Percentiles rank a stretch among this genome's conserved stretches.
Evolutionary conservation across 1,140 invertebrate species (phyloP).

Genomic region (Armadillidium nasatum): DNA sequence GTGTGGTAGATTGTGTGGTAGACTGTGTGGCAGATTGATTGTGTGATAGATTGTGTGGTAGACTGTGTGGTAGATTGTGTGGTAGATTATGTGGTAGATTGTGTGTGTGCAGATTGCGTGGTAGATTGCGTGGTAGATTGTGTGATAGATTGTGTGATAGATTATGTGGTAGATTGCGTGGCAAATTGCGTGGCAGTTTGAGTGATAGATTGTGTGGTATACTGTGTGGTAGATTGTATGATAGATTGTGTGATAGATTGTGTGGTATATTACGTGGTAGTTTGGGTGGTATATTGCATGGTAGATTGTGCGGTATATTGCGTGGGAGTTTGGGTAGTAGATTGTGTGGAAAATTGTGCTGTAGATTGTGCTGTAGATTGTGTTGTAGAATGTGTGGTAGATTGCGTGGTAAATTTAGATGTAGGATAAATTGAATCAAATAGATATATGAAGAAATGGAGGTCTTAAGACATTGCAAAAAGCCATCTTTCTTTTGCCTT

Average conservation of each 20-base stretch:
- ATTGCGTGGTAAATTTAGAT: too few species aligned
- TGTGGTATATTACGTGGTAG: slow-evolving; percentile 1
- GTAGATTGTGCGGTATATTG: too few species aligned
- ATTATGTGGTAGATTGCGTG: background rate
- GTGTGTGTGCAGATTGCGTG: too few species aligned
- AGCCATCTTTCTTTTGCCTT: too few species aligned
- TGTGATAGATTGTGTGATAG: background rate
- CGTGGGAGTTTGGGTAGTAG: too few species aligned
- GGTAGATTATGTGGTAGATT: too few species aligned
- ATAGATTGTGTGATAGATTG: background rate
- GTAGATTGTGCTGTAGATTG: too few species aligned
- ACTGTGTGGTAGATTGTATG: background rate
- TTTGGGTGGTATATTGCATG: slow-evolving; percentile 9
- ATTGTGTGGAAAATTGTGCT: too few species aligned
- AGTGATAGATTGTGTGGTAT: background rate
- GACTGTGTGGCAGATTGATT: slow-evolving; percentile 7
- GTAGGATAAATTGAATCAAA: too few species aligned
- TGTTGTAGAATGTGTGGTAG: too few species aligned
- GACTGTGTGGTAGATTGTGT: background rate
- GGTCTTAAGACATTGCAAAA: too few species aligned
- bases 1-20: slow-evolving; percentile 1
- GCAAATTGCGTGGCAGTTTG: background rate
- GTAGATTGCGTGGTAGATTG: background rate
- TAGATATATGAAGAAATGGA: too few species aligned
- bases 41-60: background rate